Evolutionary conservation across 2,113 vertebrate species (phyloP), one percentile per base, ranked within the genome.

Genomic region (Uria lomvia): DNA sequence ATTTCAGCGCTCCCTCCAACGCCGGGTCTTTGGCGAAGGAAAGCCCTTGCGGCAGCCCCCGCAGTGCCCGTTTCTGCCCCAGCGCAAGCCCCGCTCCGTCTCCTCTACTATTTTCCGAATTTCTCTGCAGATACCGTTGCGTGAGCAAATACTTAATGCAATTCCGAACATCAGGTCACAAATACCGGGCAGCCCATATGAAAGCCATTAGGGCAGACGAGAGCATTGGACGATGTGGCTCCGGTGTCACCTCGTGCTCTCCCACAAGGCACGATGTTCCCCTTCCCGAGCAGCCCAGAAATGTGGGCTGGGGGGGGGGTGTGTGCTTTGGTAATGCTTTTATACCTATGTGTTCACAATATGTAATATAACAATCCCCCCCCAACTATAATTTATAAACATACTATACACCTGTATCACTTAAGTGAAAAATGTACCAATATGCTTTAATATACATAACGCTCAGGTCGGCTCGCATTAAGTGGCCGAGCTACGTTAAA

Each of bases 401-500:
- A 8, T 4, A 15, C n/a, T 30, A 38, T 8, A 4, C 19, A 42
- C 15, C 73, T 14, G 20, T 6, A 45, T 8, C 38, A 18, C 23
- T 30, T 9, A 8, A 40, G 84, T 36, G 71, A 27, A 34, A 80
- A 67, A 72, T 0, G 19, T 11, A 17, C 40, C 75, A 11, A 38
- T 11, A 9, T 2, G 8, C 13, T 59, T 22, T 2, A 42, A 6
- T 6, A 15, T 3, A 12, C 2, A 3, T 1, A 11, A 14, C 1
- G 3, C 3, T 21, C 49, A 36, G 52, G 42, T 9, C 43, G 79
- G 83, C 53, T 62, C 9, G 3, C 20, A 1, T 8, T 6, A 32
- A 20, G n/a, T 0, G 59, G 87, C 70, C 2, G 21, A 82, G 38
- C 63, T 18, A 4, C 4, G n/a, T 12, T 24, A 40, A 92, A 93